Evolutionary conservation across 2,797 vertebrate genomes (phyloP), one percentile per base, ranked within the genome.

Genomic region (Neoniphon sammara): DNA sequence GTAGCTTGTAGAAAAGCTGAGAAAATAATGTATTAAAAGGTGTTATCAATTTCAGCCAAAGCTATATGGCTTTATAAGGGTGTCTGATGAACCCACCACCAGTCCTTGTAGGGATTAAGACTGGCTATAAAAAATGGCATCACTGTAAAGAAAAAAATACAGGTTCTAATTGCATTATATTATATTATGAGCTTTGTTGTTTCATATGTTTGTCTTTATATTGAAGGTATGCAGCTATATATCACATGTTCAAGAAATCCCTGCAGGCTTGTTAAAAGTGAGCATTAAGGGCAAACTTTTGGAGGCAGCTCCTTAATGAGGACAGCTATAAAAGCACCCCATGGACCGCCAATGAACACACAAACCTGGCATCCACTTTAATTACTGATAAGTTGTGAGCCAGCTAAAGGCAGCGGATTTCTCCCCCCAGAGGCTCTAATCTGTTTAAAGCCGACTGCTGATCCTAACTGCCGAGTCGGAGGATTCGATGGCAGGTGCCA

Each of bases 351-450:
- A 69, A 85, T 87, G 85, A 92, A 89, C 84, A 85, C 85, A 87
- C 86, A 90, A 92, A 91, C 88, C 87, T 92, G 88, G 88, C 85
- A 81, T 87, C 84, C 76, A 83, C 86, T 93, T 93, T 94, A 93
- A 94, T 94, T 93, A 93, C 91, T 91, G 91, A 92, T 93, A 93
- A 93, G 84, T 92, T 90, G 83, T 78, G 89, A 91, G 89, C 90
- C 86, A 86, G 90, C 80, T 87, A 90, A 90, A 91, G 73, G 85
- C 92, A 86, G 75, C 73, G 79, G 84, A 90, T 91, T 90, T 88
- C 81, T 83, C 78, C 82, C 89, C 80, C 86, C 27, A 77, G 91
- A 89, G 89, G 73, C 85, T 71, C 85, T 93, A 93, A 94, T 93
- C 93, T 90, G 87, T 90, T 93, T 91, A 91, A 92, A 94, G 85